These are phyloP conservation scores for Stegastes partitus DNA, from an alignment of 2,113 vertebrate genomes.

Conservation along the genomic window DNA sequence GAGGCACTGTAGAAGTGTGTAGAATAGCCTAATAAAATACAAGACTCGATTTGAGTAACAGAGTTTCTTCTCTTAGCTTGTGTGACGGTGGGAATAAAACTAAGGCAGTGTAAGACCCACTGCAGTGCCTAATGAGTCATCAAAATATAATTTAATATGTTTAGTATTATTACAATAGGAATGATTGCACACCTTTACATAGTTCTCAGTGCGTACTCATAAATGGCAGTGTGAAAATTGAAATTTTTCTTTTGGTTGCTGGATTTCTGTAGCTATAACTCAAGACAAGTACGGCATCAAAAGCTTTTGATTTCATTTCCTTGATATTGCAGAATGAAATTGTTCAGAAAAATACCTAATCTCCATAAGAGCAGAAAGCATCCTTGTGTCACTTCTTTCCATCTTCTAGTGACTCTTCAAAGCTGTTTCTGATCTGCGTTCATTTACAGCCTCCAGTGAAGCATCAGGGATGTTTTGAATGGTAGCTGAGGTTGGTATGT, in stretches of 20 bases:
- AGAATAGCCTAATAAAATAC: background rate
- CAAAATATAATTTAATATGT: too few relatives aligned
- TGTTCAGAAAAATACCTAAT: background rate
- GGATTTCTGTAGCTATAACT: background rate
- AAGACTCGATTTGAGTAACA: background rate
- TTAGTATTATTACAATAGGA: background rate
- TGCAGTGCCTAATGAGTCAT: too few relatives aligned
- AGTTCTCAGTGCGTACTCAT: background rate
- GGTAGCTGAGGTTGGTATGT: background rate
- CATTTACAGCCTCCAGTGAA: background rate
- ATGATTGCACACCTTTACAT: background rate
- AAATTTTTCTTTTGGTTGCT: background rate
- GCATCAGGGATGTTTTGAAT: background rate
- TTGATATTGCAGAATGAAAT: background rate
- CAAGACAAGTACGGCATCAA: background rate
- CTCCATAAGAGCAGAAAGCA: background rate
- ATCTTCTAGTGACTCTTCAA: background rate
- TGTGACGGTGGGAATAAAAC: background rate
- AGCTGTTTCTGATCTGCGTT: background rate
- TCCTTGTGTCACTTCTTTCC: background rate
- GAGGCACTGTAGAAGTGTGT: background rate
- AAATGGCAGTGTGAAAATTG: background rate
- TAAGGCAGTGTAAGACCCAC: background rate
- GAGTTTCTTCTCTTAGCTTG: background rate
- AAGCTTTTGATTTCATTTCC: background rate